Conservation (phyloP, 2,888 invertebrate genomes). For the Protophormia terraenovae region DNA sequence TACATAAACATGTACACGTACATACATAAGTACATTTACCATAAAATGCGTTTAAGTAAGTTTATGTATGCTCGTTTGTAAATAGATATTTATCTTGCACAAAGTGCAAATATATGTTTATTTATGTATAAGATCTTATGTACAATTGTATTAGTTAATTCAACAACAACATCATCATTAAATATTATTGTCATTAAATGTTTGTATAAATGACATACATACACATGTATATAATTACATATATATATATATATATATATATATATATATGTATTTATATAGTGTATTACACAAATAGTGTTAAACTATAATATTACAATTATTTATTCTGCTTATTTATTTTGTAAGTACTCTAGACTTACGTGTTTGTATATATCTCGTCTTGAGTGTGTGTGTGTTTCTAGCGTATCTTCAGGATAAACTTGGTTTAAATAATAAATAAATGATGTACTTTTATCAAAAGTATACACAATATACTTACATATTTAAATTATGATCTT, state of each 20-base stretch:
- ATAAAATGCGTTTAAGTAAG: background rate
- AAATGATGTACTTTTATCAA: slow-evolving; percentile 25
- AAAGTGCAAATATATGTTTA: slow-evolving; percentile 37
- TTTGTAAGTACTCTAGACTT: background rate
- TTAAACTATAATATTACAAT: slow-evolving; percentile 45
- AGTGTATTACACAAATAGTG: slow-evolving; percentile 21
- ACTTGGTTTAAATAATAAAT: slow-evolving; percentile 58
- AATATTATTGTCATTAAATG: slow-evolving; percentile 33
- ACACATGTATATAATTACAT: background rate
- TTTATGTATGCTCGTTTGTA: background rate
- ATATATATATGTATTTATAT: background rate
- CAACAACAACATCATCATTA: slow-evolving; percentile 33
- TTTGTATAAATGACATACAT: background rate
- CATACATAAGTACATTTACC: background rate
- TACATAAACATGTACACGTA: background rate
- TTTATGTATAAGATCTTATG: slow-evolving; percentile 11
- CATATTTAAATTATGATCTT: slow-evolving; percentile 40
- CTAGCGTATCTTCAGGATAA: slow-evolving; percentile 41
- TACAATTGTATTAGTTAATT: slow-evolving; percentile 31
- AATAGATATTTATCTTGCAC: slow-evolving; percentile 20
- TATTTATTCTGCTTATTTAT: slow-evolving; percentile 40
- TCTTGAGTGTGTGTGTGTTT: background rate
- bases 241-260: no score
- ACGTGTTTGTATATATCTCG: background rate
- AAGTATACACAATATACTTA: background rate